phyloP scores from a whole-genome alignment of 2,888 invertebrate species.

The Heliothis peltigera region DNA sequence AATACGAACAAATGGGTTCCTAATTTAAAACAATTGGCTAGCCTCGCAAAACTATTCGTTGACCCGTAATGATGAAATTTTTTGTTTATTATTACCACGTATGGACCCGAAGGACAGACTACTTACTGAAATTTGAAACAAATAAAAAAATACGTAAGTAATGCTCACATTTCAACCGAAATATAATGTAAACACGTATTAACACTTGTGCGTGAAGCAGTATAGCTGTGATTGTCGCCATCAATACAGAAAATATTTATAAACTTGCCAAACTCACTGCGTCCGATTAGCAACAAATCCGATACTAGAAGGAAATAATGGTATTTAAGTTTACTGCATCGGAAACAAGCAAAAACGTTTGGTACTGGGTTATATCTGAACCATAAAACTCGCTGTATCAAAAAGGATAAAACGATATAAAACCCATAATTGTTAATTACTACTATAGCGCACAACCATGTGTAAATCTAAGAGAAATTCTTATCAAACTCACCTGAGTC shows the following conservation, averaged over 20 bases:
- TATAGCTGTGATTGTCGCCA: conserved; percentile 33
- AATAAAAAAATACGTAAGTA: conserved; percentile 3
- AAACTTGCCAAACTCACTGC: background rate
- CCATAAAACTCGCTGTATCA: conserved; percentile 6
- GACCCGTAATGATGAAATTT: conserved; percentile 64
- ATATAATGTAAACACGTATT: conserved; percentile 33
- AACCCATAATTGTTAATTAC: conserved; percentile 11
- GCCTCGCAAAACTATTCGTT: conserved; percentile 70
- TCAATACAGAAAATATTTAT: conserved; percentile 17
- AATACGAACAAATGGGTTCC: conserved; percentile 81
- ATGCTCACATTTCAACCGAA: conserved; percentile 56
- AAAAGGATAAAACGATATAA: conserved; percentile 5
- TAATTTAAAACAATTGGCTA: conserved; percentile 83
- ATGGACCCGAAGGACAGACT: conserved; percentile 31
- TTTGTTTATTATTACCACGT: conserved; percentile 60
- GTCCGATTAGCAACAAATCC: background rate
- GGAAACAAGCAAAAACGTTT: conserved; percentile 20
- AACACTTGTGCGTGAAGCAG: conserved; percentile 30
- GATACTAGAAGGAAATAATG: conserved; percentile 5
- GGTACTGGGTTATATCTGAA: conserved; percentile 21
- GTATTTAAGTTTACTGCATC: background rate
- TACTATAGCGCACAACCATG: conserved; percentile 6
- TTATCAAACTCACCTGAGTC: conserved; percentile 75
- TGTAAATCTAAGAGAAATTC: conserved; percentile 21
- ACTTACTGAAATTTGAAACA: background rate